phyloP scores from a whole-genome alignment of 2,113 vertebrate species.

The Corythaeola cristata region DNA sequence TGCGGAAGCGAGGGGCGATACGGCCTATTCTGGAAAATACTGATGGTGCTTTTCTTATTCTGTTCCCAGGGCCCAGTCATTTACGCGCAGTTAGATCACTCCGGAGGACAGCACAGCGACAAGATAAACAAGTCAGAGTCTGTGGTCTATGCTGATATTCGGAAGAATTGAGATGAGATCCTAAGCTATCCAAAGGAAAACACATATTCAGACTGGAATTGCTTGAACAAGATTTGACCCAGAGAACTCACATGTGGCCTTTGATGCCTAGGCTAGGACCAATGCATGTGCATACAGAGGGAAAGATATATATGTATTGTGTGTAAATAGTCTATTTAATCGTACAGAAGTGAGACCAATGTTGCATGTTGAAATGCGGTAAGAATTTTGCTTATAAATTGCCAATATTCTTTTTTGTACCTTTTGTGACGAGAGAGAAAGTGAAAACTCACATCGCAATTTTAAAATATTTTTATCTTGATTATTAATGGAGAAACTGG shows the following conservation, averaged over 20 bases:
- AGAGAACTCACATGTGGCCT: conserved; percentile 68
- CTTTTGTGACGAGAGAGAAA: conserved; percentile 62
- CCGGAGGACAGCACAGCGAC: conserved; percentile 84
- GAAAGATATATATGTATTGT: conserved; percentile 67
- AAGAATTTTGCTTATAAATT: conserved; percentile 69
- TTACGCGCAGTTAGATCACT: conserved; percentile 95
- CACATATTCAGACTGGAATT: conserved; percentile 59
- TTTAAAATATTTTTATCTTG: conserved; percentile 60
- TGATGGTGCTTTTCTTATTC: not conserved
- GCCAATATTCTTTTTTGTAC: conserved; percentile 67
- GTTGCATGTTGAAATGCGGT: conserved; percentile 71
- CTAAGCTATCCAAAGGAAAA: conserved; percentile 46
- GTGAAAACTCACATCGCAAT: conserved; percentile 48
- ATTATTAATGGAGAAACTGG: conserved; percentile 66
- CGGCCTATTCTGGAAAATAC: not conserved
- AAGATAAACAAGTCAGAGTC: conserved; percentile 95
- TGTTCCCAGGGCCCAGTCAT: conserved; percentile 91
- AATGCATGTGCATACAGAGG: conserved; percentile 69
- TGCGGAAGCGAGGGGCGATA: not conserved
- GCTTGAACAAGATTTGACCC: conserved; percentile 45
- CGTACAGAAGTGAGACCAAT: conserved; percentile 60
- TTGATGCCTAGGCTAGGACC: conserved; percentile 67
- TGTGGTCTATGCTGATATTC: conserved; percentile 95
- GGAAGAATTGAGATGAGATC: conserved; percentile 83
- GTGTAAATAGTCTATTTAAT: conserved; percentile 80